These are phyloP conservation scores for Pristionchus exspectatus DNA, from an alignment of 2,888 invertebrate species.

Conservation along the genomic window DNA sequence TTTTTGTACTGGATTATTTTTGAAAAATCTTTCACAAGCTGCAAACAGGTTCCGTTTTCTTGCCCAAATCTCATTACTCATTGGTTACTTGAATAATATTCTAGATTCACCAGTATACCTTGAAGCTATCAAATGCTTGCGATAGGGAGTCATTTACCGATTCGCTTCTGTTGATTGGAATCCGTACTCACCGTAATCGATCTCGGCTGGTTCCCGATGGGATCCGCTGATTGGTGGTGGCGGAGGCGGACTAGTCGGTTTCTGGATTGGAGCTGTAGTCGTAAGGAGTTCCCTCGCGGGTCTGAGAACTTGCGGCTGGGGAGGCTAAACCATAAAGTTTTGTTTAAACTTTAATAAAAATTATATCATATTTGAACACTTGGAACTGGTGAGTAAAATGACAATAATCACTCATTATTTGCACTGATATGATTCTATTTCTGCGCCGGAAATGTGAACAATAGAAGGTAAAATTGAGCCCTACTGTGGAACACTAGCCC, in stretches of 20 bases:
- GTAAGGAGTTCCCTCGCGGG: not conserved
- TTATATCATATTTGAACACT: not conserved
- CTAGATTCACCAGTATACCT: too few relatives aligned
- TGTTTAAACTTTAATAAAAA: too few relatives aligned
- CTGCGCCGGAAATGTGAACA: not conserved
- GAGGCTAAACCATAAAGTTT: not conserved
- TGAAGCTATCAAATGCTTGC: too few relatives aligned
- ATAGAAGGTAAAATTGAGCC: not conserved
- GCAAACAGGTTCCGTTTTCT: too few relatives aligned
- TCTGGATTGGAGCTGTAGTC: not conserved
- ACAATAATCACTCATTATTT: not conserved
- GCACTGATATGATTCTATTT: not conserved
- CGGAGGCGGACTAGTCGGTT: conserved; percentile 4
- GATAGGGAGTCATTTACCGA: too few relatives aligned
- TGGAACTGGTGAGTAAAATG: not conserved
- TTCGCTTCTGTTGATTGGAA: too few relatives aligned
- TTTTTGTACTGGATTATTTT: too few relatives aligned
- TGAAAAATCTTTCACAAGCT: too few relatives aligned
- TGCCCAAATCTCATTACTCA: too few relatives aligned
- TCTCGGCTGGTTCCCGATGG: not conserved
- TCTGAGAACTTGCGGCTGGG: conserved; percentile 1
- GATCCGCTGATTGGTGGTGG: conserved; percentile 9
- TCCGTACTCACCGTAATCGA: conserved; percentile 30
- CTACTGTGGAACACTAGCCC: not conserved
- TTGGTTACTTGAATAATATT: too few relatives aligned